Percentiles rank a stretch among this genome's conserved stretches.
These are phyloP conservation scores for Pipistrellus pygmaeus DNA, from an alignment of 2,797 vertebrate genomes.

Conservation along the genomic window DNA sequence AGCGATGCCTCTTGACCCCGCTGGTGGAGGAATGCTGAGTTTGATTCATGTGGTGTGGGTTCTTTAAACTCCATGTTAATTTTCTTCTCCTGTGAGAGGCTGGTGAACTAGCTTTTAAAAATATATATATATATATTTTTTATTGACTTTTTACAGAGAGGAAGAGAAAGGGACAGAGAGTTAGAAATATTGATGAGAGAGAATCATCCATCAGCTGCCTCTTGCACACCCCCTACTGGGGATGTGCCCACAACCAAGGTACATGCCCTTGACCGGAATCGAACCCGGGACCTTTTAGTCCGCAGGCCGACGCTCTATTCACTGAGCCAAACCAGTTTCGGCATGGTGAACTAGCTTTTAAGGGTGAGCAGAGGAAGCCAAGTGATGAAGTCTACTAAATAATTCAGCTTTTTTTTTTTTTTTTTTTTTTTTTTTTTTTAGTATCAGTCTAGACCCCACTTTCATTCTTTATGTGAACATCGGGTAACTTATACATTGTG, in stretches of 20 bases:
- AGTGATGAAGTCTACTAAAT: not conserved
- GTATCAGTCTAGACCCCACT: not conserved
- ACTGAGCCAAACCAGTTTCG: no score
- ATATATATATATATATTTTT: no score
- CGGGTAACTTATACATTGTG: not conserved
- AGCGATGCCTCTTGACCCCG: not conserved
- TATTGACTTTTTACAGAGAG: no score
- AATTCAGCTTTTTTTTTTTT: not conserved
- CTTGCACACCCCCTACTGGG: no score
- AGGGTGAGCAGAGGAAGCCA: not conserved
- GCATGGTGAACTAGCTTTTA: not conserved
- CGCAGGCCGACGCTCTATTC: no score
- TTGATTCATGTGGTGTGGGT: conserved; percentile 2
- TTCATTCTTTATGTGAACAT: not conserved
- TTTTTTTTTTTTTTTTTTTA: not conserved
- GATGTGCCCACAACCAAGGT: no score
- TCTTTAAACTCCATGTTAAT: conserved; percentile 15
- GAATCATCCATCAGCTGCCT: no score
- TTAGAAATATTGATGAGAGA: no score
- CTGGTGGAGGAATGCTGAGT: not conserved
- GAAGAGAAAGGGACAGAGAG: no score
- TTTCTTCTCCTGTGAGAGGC: conserved; percentile 32
- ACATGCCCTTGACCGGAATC: no score
- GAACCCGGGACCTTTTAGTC: no score
- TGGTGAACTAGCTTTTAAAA: not conserved